Evolutionary conservation across 2,113 vertebrate species (phyloP).

Genomic region (Hemiscyllium ocellatum): DNA sequence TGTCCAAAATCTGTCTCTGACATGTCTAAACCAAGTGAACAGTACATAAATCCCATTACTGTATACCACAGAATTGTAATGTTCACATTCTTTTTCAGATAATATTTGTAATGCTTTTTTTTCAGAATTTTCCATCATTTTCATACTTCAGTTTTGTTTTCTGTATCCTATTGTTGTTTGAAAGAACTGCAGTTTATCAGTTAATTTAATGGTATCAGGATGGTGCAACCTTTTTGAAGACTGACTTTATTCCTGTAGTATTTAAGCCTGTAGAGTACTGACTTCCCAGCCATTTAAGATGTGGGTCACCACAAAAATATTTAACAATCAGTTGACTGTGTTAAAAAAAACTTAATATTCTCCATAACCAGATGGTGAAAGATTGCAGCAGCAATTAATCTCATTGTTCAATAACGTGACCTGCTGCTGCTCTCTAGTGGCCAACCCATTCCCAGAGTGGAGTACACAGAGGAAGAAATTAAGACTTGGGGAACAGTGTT

Average conservation of each 20-base stretch:
- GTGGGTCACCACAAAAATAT: neutral
- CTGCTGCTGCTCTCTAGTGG: conserved; percentile 60
- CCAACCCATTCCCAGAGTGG: conserved; percentile 81
- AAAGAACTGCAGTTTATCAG: neutral
- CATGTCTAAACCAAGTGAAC: no score
- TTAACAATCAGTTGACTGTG: neutral
- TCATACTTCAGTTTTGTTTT: neutral
- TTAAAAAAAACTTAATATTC: neutral
- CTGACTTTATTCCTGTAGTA: neutral
- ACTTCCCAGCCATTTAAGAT: neutral
- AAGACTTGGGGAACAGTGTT: conserved; percentile 89
- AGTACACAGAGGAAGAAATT: conserved; percentile 84
- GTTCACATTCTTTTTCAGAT: no score
- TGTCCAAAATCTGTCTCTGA: no score
- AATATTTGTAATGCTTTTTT: neutral
- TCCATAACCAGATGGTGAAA: neutral
- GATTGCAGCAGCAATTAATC: neutral
- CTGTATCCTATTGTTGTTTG: neutral
- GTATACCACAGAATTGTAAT: no score
- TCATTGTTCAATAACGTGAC: neutral
- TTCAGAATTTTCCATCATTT: neutral
- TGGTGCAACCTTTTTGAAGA: neutral
- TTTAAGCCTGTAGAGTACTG: neutral
- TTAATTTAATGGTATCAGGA: neutral
- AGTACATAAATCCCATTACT: no score